Evolutionary conservation across 2,797 vertebrate genomes (phyloP), one percentile per base, ranked within the genome.

Genomic region (Poecilia gillii): DNA sequence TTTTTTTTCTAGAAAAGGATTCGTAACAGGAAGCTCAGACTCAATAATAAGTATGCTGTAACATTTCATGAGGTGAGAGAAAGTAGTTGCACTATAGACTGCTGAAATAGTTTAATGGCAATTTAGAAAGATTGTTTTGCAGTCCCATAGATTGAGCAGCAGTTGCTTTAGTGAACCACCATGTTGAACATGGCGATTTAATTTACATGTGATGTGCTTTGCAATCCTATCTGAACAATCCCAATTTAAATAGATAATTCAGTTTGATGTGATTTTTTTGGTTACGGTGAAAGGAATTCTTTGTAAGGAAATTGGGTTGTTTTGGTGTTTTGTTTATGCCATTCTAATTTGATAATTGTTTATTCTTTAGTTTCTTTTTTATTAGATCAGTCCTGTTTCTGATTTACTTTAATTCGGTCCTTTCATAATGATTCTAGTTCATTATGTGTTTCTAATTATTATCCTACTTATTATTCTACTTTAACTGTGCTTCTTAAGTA

Each of bases 21-120:
- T 86, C 91, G 6, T 85, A 96, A 91, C 90, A 94, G 76, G 89
- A 95, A 85, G 76, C 90, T 89, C 90, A 95, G 95, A 85, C 86
- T 95, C 93, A 95, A 87, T 92, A 88, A 95, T 91, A 95, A 95
- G 88, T 93, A 92, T 72, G 93, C 93, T 66, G 89, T 96, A 90
- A 95, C 92, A 71, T 95, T 96, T 90, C 94, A 95, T 9, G 94
- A 97, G 95, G 93, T 97, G 92, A 96, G 96, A 91, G 47, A 28
- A 57, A 79, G 74, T 77, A 81, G 80, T 73, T 46, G 31, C 46
- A 14, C 12, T 78, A 16, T 81, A 83, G 76, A 74, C 33, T 46
- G 47, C 72, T 87, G 68, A 77, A 53, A 66, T 84, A 78, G 76
- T 36, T 78, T 51, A 16, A 14, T 71, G 13, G 33, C 39, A 59